Percentiles rank a stretch among this genome's conserved stretches.
Evolutionary conservation across 2,797 vertebrate species (phyloP).

Genomic region (Lepilemur ruficaudatus): DNA sequence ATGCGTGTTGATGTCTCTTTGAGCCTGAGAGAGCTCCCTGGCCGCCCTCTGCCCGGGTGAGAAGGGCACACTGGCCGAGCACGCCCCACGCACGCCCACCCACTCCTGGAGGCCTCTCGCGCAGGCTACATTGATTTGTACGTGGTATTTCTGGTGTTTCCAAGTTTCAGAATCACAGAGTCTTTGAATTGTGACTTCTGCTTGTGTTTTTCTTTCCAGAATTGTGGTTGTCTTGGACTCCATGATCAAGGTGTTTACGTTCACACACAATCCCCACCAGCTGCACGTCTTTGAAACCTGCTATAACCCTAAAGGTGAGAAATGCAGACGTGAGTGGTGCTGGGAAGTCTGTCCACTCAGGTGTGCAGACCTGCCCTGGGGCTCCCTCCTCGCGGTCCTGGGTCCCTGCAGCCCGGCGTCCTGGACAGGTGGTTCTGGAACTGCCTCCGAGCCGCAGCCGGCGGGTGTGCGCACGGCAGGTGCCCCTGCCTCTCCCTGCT

Average conservation of each 20-base stretch:
- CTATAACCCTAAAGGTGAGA: constrained; percentile 97
- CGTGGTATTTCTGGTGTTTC: background rate
- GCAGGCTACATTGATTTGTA: background rate
- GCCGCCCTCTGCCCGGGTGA: background rate
- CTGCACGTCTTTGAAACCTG: constrained; percentile 99
- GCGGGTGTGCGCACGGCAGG: background rate
- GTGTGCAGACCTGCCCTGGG: background rate
- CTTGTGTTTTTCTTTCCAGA: constrained; percentile 83
- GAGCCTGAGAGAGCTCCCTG: too few relatives aligned
- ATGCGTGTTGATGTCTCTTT: background rate
- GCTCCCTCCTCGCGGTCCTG: background rate
- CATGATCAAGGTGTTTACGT: constrained; percentile 99
- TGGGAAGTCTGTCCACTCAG: background rate
- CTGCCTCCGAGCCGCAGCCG: background rate
- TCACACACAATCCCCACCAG: constrained; percentile 99
- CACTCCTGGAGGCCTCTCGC: too few relatives aligned
- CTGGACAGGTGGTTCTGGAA: background rate
- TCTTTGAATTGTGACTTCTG: background rate
- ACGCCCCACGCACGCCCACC: too few relatives aligned
- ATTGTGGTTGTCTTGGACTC: constrained; percentile 99
- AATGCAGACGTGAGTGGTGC: accelerated
- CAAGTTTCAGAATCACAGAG: background rate
- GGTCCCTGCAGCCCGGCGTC: background rate
- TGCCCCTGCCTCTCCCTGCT: too few relatives aligned
- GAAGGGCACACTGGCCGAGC: accelerated